Percentiles rank a stretch among this genome's conserved stretches.
phyloP scores from a whole-genome alignment of 2,797 vertebrate genomes.

The Anguilla megastoma region DNA sequence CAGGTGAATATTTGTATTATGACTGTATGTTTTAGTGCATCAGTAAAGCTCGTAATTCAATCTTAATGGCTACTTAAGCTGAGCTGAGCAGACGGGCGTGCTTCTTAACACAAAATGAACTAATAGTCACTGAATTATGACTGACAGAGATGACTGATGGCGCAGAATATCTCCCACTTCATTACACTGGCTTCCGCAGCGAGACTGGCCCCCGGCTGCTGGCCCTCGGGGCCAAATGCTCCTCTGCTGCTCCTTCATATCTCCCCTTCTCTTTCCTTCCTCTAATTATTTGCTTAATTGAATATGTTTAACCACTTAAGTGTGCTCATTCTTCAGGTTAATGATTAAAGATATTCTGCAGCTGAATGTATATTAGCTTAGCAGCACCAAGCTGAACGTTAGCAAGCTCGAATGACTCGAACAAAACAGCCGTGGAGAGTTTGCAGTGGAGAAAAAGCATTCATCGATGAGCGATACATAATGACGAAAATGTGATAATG shows the following conservation, averaged over 20 bases:
- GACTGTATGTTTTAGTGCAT: constrained; percentile 45
- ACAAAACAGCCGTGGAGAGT: background rate
- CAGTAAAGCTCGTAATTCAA: constrained; percentile 54
- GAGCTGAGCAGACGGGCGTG: constrained; percentile 36
- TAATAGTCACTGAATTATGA: constrained; percentile 49
- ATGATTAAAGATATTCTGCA: constrained; percentile 44
- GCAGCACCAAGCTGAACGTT: background rate
- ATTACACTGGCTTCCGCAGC: background rate
- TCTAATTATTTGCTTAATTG: constrained; percentile 48
- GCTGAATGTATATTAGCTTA: constrained; percentile 26
- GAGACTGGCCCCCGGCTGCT: background rate
- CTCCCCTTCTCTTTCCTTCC: constrained; percentile 11
- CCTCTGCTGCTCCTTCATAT: constrained; percentile 27
- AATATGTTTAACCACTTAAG: constrained; percentile 42
- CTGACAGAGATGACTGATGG: constrained; percentile 45
- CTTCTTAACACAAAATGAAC: constrained; percentile 48
- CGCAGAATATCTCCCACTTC: background rate
- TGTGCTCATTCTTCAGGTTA: constrained; percentile 34
- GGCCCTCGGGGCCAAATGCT: background rate
- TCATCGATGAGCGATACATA: background rate
- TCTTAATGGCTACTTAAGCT: constrained; percentile 54
- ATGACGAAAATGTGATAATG: background rate
- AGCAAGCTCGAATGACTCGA: background rate
- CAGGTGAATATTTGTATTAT: constrained; percentile 47
- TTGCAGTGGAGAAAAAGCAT: background rate